Conservation (phyloP, 2,113 vertebrate species). For the Tautogolabrus adspersus region DNA sequence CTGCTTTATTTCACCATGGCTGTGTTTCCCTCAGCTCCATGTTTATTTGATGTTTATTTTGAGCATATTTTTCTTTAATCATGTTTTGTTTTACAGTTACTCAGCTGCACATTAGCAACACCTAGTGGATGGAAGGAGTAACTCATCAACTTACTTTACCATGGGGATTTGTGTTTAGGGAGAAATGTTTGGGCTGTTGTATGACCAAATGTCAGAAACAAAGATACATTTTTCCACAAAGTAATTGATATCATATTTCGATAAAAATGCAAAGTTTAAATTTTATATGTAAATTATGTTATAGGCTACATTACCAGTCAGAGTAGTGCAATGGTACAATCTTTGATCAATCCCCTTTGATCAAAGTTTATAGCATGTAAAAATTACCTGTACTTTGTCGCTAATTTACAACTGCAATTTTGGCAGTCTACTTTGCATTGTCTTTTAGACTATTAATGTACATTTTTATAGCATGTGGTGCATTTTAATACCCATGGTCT, state of each 20-base stretch:
- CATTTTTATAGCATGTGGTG: too few species aligned
- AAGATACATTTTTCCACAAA: too few species aligned
- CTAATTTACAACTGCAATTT: too few species aligned
- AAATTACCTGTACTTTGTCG: too few species aligned
- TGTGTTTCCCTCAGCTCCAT: background rate
- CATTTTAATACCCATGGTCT: too few species aligned
- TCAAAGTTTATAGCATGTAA: background rate
- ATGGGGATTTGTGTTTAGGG: background rate
- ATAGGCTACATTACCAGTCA: too few species aligned
- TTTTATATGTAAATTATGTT: too few species aligned
- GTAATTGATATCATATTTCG: too few species aligned
- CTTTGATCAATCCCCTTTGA: background rate
- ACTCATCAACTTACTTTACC: background rate
- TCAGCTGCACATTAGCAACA: slow-evolving; percentile 21
- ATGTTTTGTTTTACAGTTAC: background rate
- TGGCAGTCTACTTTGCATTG: too few species aligned
- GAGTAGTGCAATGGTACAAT: background rate
- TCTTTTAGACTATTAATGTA: too few species aligned
- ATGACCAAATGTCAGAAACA: background rate
- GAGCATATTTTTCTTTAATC: background rate
- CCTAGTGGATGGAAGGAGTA: slow-evolving; percentile 31
- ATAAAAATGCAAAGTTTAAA: too few species aligned
- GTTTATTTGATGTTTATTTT: background rate
- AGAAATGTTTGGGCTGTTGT: background rate
- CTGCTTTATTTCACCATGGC: background rate